Evolutionary conservation across 2,797 vertebrate genomes (phyloP).

Genomic region (Onychomys torridus): DNA sequence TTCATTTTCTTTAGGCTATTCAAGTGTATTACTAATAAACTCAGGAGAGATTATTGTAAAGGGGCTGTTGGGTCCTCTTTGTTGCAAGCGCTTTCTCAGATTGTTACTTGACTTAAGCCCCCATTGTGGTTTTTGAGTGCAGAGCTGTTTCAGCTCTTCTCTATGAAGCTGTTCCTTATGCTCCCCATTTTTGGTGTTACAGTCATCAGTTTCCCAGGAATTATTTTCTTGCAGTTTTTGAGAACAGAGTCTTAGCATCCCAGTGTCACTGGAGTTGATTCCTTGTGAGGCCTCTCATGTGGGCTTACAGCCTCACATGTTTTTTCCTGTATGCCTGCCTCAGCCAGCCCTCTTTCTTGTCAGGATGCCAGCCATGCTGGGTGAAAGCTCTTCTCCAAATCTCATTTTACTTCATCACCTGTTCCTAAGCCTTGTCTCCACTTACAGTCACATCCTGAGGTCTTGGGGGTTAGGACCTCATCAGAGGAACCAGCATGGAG

Average conservation of each 20-base stretch:
- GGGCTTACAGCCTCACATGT: not conserved
- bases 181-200: not conserved
- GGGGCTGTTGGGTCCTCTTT: not conserved
- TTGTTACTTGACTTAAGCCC: conserved; percentile 19
- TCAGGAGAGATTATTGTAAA: not conserved
- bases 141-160: not conserved
- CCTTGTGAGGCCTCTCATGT: not conserved
- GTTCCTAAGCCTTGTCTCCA: not conserved
- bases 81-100: not conserved
- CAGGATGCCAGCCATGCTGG: not conserved
- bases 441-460: not conserved
- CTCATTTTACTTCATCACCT: not conserved
- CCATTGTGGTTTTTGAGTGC: conserved; percentile 1
- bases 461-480: not conserved
- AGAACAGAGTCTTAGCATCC: not conserved
- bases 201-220: not conserved
- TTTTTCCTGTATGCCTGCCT: not conserved
- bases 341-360: not conserved
- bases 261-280: not conserved
- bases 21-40: not conserved
- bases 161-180: not conserved
- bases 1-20: not conserved
- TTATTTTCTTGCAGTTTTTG: not conserved
- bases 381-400: not conserved
- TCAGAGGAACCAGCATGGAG: not conserved